Evolutionary conservation across 1,140 invertebrate species (phyloP).

Genomic region (Dolichoris vasculosae): DNA sequence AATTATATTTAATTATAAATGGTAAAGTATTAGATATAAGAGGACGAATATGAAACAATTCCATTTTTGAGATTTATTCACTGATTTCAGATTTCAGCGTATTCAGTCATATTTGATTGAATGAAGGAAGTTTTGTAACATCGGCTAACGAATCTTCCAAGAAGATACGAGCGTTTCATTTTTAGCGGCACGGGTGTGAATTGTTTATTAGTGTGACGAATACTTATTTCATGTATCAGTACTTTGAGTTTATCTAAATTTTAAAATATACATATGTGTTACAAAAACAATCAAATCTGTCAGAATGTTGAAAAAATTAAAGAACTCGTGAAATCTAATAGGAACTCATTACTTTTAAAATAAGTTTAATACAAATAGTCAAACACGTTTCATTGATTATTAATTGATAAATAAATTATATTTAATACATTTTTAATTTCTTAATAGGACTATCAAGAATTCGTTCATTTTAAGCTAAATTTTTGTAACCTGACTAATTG

Average conservation of each 20-base stretch:
- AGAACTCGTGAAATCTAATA: background rate
- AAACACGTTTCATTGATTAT: background rate
- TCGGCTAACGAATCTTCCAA: background rate
- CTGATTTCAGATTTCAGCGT: background rate
- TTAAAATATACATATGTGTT: background rate
- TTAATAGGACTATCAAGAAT: background rate
- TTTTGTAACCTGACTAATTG: background rate
- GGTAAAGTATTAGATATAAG: background rate
- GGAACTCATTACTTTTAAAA: background rate
- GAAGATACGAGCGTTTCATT: background rate
- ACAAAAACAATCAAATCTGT: background rate
- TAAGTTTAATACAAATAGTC: background rate
- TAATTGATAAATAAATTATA: background rate
- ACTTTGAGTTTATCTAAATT: background rate
- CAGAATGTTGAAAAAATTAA: background rate
- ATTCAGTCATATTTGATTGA: background rate
- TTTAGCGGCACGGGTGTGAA: background rate
- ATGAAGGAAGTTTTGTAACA: constrained; percentile 7
- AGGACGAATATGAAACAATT: background rate
- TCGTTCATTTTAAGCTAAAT: too few species aligned
- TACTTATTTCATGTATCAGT: background rate
- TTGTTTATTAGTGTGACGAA: background rate
- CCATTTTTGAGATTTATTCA: constrained; percentile 6
- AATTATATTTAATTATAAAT: background rate
- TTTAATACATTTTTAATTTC: background rate